These are phyloP conservation scores for Pimpla rufipes DNA, from an alignment of 2,888 invertebrate species.

Conservation along the genomic window DNA sequence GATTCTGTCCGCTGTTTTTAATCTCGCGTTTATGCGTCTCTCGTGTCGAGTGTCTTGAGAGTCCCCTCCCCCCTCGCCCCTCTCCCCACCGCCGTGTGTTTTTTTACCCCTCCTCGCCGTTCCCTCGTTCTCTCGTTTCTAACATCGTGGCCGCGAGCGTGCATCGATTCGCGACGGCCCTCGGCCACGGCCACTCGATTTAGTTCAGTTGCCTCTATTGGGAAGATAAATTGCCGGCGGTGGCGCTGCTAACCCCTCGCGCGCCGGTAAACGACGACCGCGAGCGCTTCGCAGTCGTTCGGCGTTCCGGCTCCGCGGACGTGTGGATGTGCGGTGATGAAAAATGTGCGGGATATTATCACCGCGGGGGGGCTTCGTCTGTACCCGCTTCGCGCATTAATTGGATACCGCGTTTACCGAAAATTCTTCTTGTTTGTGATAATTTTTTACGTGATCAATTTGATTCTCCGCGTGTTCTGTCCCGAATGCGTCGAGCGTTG, in stretches of 20 bases:
- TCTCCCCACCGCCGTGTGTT: background rate
- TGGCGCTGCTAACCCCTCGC: slow-evolving; percentile 8
- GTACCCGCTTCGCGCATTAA: too few species aligned
- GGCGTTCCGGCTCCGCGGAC: background rate
- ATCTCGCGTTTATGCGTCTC: slow-evolving; percentile 46
- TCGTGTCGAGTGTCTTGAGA: slow-evolving; percentile 1
- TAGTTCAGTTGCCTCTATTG: slow-evolving; percentile 16
- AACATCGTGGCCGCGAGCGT: slow-evolving; percentile 13
- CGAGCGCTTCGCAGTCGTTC: background rate
- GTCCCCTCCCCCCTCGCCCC: background rate
- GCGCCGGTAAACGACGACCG: background rate
- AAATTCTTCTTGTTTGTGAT: too few species aligned
- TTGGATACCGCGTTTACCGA: too few species aligned
- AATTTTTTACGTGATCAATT: too few species aligned
- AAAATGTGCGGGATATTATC: background rate
- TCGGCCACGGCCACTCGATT: slow-evolving; percentile 56
- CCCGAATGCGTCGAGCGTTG: too few species aligned
- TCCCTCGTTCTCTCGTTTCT: slow-evolving; percentile 33
- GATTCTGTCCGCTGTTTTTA: slow-evolving; percentile 32
- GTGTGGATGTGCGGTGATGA: background rate
- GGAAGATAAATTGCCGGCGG: slow-evolving; percentile 19
- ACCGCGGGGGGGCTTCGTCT: too few species aligned
- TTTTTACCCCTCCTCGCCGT: background rate
- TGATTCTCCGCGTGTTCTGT: too few species aligned
- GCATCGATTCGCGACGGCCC: slow-evolving; percentile 51